phyloP scores from a whole-genome alignment of 2,113 vertebrate genomes.

The Mesoclemmys tuberculata region DNA sequence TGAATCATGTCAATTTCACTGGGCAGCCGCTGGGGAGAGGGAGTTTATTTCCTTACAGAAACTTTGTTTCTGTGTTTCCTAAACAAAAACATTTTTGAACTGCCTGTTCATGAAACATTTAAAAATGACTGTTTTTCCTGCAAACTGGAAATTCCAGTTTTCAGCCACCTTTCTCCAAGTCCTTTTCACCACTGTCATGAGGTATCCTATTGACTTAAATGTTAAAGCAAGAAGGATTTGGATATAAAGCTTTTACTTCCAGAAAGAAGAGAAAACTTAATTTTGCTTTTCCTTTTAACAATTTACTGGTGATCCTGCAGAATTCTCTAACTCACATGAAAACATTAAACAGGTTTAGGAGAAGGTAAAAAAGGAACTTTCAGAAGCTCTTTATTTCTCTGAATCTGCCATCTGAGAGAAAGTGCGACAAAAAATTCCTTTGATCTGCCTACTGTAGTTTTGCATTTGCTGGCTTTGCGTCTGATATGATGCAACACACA shows the following conservation, averaged over 20 bases:
- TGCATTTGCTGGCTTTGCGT: background rate
- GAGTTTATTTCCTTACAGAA: no score
- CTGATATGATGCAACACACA: background rate
- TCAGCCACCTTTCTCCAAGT: background rate
- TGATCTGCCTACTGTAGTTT: background rate
- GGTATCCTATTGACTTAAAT: background rate
- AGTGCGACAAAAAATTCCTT: background rate
- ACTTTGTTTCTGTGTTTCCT: no score
- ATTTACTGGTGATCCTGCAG: background rate
- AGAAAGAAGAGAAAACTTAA: background rate
- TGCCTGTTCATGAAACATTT: no score
- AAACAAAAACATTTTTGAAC: no score
- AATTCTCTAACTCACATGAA: background rate
- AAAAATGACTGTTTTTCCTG: no score
- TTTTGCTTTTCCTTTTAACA: background rate
- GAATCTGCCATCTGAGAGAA: background rate
- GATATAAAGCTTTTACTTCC: fast-evolving
- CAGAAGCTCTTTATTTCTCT: fast-evolving
- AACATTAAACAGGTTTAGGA: fast-evolving
- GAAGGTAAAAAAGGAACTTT: background rate
- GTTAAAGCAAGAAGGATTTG: background rate
- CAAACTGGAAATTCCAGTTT: no score
- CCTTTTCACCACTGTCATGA: background rate
- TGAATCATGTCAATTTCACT: no score
- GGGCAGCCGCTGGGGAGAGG: no score